Percentiles rank a stretch among this genome's conserved stretches.
phyloP scores from a whole-genome alignment of 2,888 invertebrate genomes.

The Charanyca ferruginea region DNA sequence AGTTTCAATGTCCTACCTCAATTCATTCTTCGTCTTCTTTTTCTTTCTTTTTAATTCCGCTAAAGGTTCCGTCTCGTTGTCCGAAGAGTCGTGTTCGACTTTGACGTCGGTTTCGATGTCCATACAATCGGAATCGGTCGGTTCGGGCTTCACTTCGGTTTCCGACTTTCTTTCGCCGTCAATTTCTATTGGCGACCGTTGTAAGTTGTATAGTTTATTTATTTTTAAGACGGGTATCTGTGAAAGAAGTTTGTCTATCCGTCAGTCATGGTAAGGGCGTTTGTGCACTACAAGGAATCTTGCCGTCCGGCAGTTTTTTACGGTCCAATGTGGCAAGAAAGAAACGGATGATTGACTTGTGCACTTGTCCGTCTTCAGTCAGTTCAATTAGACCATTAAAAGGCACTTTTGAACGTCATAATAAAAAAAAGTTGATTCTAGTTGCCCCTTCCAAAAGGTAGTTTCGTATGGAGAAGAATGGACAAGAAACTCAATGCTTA shows the following conservation, averaged over 20 bases:
- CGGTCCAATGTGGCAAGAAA: no score
- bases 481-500: no score
- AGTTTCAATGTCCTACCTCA: conserved; percentile 39
- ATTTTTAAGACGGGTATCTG: conserved; percentile 44
- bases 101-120: conserved; percentile 71
- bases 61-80: conserved; percentile 72
- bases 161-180: conserved; percentile 6
- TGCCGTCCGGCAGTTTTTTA: no score
- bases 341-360: no score
- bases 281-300: no score
- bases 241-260: neutral
- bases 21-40: conserved; percentile 28
- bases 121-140: neutral
- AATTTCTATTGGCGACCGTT: neutral
- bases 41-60: conserved; percentile 58
- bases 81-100: conserved; percentile 73
- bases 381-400: no score
- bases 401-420: no score
- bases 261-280: no score
- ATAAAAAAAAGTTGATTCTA: no score
- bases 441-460: no score
- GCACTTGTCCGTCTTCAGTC: no score
- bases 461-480: no score
- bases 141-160: conserved; percentile 21
- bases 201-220: conserved; percentile 50